Evolutionary conservation across 1,140 invertebrate species (phyloP), one percentile per base, ranked within the genome.

Genomic region (Lordiphosa mommai): DNA sequence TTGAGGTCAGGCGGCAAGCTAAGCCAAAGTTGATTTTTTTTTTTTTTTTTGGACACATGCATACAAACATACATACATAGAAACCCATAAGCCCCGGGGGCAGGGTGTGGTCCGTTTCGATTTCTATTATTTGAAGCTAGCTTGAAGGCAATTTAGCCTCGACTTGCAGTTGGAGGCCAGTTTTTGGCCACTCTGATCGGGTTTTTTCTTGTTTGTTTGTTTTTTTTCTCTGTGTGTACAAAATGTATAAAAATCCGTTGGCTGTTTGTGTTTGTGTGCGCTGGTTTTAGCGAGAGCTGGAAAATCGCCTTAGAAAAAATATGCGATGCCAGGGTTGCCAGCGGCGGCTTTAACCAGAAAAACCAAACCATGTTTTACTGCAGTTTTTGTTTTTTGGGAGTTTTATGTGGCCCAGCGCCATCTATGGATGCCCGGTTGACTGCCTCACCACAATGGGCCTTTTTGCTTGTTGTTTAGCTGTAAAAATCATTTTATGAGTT

Each of bases 401-500:
- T 70, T 80, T 80, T 74, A 82, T 79, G 64, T 61, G 59, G 55
- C 63, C 17, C 17, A 20, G 17, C 17, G 17, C 17, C 69, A 63
- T 69, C 73, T 53, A 60, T 43, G 70, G 53, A 38, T 44, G 51
- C 9, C 17, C n/a, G 30, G 52, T 41, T 30, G 34, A 30, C 40
- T 32, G 7, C 7, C 50, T 10, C 32, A 27, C 64, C 65, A 55
- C 52, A 73, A 72, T 67, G 63, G 46, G 46, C 41, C 33, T 36
- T 59, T 47, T 43, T 68, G 61, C 57, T 57, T 61, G 40, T 68
- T 68, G 55, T 56, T 53, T 59, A 71, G 77, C 68, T 85, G 72
- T 84, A 84, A 84, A 84, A 84, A 84, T 77, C 63, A 85, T 84
- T 84, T 84, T 84, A 84, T 84, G 77, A 84, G 77, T 72, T 84